These are phyloP conservation scores for Tragopan temminckii DNA, from an alignment of 2,797 vertebrate genomes.

Conservation along the genomic window DNA sequence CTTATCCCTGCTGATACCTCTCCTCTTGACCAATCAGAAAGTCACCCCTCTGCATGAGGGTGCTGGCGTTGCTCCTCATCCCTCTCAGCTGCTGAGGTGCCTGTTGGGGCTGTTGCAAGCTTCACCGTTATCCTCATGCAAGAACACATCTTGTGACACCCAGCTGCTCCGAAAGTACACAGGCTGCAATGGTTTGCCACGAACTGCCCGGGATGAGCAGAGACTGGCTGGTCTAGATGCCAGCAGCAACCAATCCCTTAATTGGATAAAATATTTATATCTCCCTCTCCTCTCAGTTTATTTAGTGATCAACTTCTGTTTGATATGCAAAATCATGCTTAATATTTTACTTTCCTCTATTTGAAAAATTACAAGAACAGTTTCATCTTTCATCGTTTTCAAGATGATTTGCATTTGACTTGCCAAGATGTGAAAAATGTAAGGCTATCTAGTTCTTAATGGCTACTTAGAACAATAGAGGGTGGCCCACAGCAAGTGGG, in stretches of 20 bases:
- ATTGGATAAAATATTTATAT: not conserved
- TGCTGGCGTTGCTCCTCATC: accelerated
- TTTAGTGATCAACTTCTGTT: not conserved
- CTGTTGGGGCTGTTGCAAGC: not conserved
- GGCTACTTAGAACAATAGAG: not conserved
- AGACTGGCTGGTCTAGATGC: not conserved
- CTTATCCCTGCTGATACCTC: not conserved
- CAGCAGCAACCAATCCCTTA: not conserved
- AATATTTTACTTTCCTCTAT: not conserved
- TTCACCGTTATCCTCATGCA: not conserved
- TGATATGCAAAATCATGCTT: accelerated
- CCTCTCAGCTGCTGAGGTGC: not conserved
- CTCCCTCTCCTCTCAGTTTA: not conserved
- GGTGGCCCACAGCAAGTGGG: accelerated
- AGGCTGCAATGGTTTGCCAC: accelerated
- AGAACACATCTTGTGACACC: not conserved
- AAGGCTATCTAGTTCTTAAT: not conserved
- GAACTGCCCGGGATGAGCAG: not conserved
- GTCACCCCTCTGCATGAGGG: accelerated
- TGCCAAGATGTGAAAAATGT: accelerated
- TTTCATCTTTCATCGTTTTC: not conserved
- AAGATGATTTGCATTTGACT: not conserved
- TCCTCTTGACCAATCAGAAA: not conserved
- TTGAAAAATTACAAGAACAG: not conserved
- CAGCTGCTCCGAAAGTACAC: accelerated